Evolutionary conservation across 92 coral and sea anemone genomes (phyloP).

Genomic region (Actinernus sp.): DNA sequence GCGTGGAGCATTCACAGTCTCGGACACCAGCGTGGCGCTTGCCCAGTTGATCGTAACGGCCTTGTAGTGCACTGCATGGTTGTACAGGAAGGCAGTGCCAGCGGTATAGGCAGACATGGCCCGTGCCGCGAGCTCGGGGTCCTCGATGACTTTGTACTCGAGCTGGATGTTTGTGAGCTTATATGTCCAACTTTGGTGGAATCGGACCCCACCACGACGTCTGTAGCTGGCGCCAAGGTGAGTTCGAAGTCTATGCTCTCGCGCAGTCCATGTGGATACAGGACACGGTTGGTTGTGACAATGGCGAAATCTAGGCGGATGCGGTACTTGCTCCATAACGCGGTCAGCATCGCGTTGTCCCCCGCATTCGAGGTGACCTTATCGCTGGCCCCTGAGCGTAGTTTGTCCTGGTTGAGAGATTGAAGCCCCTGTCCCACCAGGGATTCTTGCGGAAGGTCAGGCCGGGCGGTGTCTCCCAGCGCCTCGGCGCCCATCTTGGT

Average conservation of each 20-base stretch:
- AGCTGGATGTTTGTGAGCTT: constrained; percentile 8
- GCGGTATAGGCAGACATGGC: neutral
- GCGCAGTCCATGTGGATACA: neutral
- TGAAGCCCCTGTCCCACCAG: no score
- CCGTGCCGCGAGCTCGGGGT: neutral
- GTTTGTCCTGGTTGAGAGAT: no score
- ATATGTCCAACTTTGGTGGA: neutral
- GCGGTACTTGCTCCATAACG: neutral
- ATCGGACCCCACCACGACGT: constrained; percentile 6
- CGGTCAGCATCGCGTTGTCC: no score
- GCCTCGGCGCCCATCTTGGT: no score
- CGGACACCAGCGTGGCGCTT: neutral
- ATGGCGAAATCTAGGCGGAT: constrained; percentile 5
- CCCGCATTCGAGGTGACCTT: no score
- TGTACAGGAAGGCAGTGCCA: constrained; percentile 5
- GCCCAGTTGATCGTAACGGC: neutral
- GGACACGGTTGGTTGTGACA: neutral
- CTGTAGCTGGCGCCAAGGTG: neutral
- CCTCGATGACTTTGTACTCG: neutral
- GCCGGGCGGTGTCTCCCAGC: no score
- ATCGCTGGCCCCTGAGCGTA: no score
- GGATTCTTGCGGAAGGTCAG: no score
- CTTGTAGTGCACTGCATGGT: neutral
- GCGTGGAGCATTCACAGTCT: neutral
- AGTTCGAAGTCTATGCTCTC: neutral